These are phyloP conservation scores for Podotricha telesiphe DNA, from an alignment of 2,888 invertebrate species.

Conservation along the genomic window DNA sequence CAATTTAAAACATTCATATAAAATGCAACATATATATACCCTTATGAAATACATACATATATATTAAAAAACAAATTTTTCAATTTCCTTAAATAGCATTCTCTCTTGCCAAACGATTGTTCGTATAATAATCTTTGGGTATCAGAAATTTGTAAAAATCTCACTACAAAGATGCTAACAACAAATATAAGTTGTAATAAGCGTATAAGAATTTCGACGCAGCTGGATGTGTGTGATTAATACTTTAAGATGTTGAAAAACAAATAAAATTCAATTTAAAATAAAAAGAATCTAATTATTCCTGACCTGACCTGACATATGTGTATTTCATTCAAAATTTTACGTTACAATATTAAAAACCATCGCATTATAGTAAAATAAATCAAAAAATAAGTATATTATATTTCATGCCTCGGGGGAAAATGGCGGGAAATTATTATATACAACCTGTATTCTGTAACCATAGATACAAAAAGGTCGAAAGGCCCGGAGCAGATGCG, in stretches of 20 bases:
- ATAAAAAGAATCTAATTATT: not conserved
- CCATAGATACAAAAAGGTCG: conserved; percentile 32
- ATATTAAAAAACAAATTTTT: too few relatives aligned
- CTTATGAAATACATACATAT: too few relatives aligned
- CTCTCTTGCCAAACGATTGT: too few relatives aligned
- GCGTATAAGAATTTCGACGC: too few relatives aligned
- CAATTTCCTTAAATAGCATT: too few relatives aligned
- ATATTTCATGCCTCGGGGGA: conserved; percentile 5
- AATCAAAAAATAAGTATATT: conserved; percentile 9
- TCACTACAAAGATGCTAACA: too few relatives aligned
- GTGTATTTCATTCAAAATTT: not conserved
- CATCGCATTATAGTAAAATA: conserved; percentile 10
- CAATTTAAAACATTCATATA: too few relatives aligned
- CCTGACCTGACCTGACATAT: not conserved
- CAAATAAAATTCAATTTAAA: not conserved
- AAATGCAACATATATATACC: too few relatives aligned
- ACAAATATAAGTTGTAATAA: too few relatives aligned
- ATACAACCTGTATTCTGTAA: conserved; percentile 20
- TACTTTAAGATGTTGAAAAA: not conserved
- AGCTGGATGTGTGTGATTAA: too few relatives aligned
- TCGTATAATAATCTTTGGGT: too few relatives aligned
- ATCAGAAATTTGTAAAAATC: too few relatives aligned
- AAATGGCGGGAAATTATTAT: conserved; percentile 24
- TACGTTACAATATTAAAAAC: not conserved
- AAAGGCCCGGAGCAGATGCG: conserved; percentile 28